Evolutionary conservation across 1,140 invertebrate species (phyloP).

Genomic region (Solenopsis invicta): DNA sequence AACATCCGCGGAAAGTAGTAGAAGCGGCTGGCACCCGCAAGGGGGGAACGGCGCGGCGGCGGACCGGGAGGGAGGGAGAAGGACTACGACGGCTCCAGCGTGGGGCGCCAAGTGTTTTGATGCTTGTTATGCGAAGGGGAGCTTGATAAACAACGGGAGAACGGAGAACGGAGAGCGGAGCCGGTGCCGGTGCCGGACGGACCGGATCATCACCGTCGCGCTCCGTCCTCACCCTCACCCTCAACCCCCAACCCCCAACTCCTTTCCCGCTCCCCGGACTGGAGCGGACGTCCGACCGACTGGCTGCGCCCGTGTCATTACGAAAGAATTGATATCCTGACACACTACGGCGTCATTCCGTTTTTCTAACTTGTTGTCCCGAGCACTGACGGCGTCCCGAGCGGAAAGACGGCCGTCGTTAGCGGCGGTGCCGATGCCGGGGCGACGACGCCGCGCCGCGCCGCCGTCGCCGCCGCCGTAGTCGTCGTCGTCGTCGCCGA

Average conservation of each 20-base stretch:
- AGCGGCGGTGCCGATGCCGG: conserved; percentile 16
- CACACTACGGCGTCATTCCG: conserved; percentile 67
- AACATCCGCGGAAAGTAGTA: conserved; percentile 72
- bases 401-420: conserved; percentile 39
- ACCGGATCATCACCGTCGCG: conserved; percentile 67
- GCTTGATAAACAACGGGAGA: conserved; percentile 80
- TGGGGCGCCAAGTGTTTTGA: conserved; percentile 83
- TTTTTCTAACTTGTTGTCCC: conserved; percentile 63
- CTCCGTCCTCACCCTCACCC: conserved; percentile 37
- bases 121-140: conserved; percentile 81
- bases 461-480: no score
- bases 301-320: conserved; percentile 75
- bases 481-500: conserved; percentile 33
- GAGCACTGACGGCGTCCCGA: conserved; percentile 24
- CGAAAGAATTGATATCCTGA: conserved; percentile 72
- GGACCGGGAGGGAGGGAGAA: conserved; percentile 52
- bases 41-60: background rate
- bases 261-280: background rate
- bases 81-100: conserved; percentile 78
- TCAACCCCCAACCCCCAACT: no score
- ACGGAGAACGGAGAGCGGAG: conserved; percentile 74
- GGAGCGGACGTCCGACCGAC: conserved; percentile 71
- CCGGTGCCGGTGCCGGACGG: conserved; percentile 56
- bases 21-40: conserved; percentile 64
- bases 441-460: no score